Evolutionary conservation across 37 sponge, comb jelly and placozoan species (phyloP), one percentile per base, ranked within the genome.

Genomic region (Corticium candelabrum): DNA sequence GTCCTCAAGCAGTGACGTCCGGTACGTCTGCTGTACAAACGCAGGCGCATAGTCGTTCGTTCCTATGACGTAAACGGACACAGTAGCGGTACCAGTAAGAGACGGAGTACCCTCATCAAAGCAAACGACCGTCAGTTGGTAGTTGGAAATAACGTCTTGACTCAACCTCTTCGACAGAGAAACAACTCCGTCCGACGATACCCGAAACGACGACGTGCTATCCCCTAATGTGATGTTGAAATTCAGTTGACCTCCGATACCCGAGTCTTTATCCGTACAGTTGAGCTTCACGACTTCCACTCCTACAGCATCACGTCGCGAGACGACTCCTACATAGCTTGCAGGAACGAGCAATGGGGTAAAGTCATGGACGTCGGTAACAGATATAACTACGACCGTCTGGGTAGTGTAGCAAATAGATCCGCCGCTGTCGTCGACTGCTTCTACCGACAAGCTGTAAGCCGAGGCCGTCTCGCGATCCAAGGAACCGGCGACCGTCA

Each of bases 11-110:
- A 73, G 82, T 11, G 29, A 37, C 37, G 83, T 81, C 27, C 29
- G 41, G 77, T 86, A 90, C 29, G 5, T 40, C 2, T 39, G n/a
- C 67, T 40, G 21, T 37, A 72, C 35, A 56, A 90, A 90, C 29
- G n/a, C 34, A 2, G 90, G 90, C 0, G 79, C 21, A 56, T 77
- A 80, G 40, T 90, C 90, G 71, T 90, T 86, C 34, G 85, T 68
- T 21, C 85, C 82, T 0, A 39, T 21, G 11, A 90, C 82, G 3
- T 79, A 36, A 33, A 90, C 74, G 37, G 81, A 32, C 3, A 86
- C 82, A 76, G 56, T 79, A 1, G 87, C 70, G 34, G 29, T 73
- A n/a, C 68, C 84, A 1, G 76, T 69, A 15, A 34, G 78, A 36
- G 82, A 87, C 7, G 74, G 67, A 4, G 27, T 21, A 35, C 85